Base-by-base conservation (phyloP, 2,888 invertebrate genomes). In the Nemoura dubitans region DNA sequence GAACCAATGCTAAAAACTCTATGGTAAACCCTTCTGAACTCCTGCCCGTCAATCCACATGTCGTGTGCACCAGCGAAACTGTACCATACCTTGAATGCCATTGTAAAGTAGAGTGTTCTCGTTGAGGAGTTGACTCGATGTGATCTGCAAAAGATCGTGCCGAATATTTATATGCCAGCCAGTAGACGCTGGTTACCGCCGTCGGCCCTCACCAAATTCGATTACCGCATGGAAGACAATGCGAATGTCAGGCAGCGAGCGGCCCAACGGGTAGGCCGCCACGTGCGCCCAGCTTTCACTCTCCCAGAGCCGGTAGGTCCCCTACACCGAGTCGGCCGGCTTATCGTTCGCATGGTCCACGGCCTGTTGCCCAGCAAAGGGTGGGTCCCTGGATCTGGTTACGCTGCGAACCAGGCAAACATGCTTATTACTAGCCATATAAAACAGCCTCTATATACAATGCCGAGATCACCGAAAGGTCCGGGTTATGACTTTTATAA, bases 31-130 rank as follows among this genome's bases (percentile, higher is more conserved):
- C 36, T 10, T 36, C 10, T 36, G 5, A 10, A 36, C 36, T 36
- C 10, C 36, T 6, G 10, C 36, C 36, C 3, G 36, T 6, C 10
- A 36, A 3, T 36, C 36, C 10, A 6, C 6, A 10, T 59, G 59
- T 7, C 14, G 59, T 59, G 3, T 21, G 21, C 14, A 10, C 59
- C 59, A 59, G 16, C 36, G 36, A 14, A 36, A 14, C 21, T 59
- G 16, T 21, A 84, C 76, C 84, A n/a, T 84, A 84, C 84, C 84
- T 84, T 84, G 84, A 84, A 84, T 84, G 84, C 84, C 84, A 84
- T 84, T 84, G 84, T 59, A 59, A 84, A 76, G 83, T 83, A 29
- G 84, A 59, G 83, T 83, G 43, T 83, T 43, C 83, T 43, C 43
- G 42, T 42, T 43, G 83, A n/a, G 7, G 83, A 83, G 83, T 59